phyloP scores from a whole-genome alignment of 2,797 vertebrate genomes.

The Pseudopleuronectes americanus region DNA sequence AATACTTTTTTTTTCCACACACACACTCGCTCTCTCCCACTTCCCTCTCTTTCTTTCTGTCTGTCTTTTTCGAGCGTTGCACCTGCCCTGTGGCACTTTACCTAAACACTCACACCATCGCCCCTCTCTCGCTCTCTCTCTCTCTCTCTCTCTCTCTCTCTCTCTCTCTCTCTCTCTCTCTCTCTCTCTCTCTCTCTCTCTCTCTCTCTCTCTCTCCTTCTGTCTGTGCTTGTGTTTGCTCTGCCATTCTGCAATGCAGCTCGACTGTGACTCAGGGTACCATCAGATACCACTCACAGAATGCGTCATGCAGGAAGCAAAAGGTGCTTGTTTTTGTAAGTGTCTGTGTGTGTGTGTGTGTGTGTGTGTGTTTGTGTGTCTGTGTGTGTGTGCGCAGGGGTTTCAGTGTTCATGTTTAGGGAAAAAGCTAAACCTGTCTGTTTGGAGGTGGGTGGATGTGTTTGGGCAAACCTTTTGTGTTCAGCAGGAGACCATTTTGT shows the following conservation, averaged over 20 bases:
- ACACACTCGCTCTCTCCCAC: slow-evolving; percentile 19
- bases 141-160: not conserved
- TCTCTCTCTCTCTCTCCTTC: not conserved
- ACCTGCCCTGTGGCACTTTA: slow-evolving; percentile 72
- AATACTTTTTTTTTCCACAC: slow-evolving; percentile 46
- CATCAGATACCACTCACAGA: slow-evolving; percentile 76
- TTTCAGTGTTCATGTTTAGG: slow-evolving; percentile 52
- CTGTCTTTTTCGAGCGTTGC: slow-evolving; percentile 54
- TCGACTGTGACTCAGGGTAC: slow-evolving; percentile 75
- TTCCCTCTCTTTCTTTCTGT: not conserved
- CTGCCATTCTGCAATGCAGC: slow-evolving; percentile 74
- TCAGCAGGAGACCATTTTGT: slow-evolving; percentile 51
- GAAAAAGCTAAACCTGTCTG: slow-evolving; percentile 58
- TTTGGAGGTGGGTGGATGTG: slow-evolving; percentile 74
- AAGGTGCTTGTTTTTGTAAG: slow-evolving; percentile 64
- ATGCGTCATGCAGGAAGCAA: slow-evolving; percentile 76
- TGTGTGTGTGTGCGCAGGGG: slow-evolving; percentile 8
- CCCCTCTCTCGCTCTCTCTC: not conserved
- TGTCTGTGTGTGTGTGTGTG: slow-evolving; percentile 17
- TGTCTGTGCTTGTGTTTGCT: slow-evolving; percentile 41
- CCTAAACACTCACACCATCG: slow-evolving; percentile 40
- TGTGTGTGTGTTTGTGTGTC: slow-evolving; percentile 29
- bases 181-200: not conserved
- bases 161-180: not conserved
- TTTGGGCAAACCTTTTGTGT: slow-evolving; percentile 72